Evolutionary conservation across 2,888 invertebrate species (phyloP).

Genomic region (Ophion obscuratus): DNA sequence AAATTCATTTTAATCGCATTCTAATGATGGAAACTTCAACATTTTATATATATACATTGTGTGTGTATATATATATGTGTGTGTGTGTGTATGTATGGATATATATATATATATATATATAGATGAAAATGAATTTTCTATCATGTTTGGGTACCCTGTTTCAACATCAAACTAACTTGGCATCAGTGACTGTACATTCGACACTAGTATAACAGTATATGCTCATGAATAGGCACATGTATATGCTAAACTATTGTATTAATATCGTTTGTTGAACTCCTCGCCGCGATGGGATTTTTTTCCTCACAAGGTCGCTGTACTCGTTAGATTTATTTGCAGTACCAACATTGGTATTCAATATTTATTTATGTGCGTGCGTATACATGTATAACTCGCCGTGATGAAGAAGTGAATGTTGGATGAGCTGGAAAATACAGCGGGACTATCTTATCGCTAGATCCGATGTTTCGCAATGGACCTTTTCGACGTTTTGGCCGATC

Average conservation of each 20-base stretch:
- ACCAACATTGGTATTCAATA: too few species aligned
- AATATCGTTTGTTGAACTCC: slow-evolving; percentile 11
- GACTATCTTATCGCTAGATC: slow-evolving; percentile 56
- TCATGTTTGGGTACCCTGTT: too few species aligned
- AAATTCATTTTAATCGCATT: too few species aligned
- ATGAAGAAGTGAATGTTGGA: slow-evolving; percentile 21
- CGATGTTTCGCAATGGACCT: slow-evolving; percentile 57
- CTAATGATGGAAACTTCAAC: slow-evolving; percentile 13
- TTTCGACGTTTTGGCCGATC: slow-evolving; percentile 39
- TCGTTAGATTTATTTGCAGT: neutral
- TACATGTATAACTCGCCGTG: neutral
- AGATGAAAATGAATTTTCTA: too few species aligned
- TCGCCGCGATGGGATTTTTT: slow-evolving; percentile 11
- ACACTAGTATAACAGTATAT: slow-evolving; percentile 2
- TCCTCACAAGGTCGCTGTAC: neutral
- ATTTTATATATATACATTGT: too few species aligned
- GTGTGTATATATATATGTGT: too few species aligned
- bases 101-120: too few species aligned
- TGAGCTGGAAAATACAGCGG: slow-evolving; percentile 37
- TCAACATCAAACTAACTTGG: too few species aligned
- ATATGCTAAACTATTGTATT: slow-evolving; percentile 41
- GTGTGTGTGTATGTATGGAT: too few species aligned
- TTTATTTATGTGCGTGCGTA: neutral
- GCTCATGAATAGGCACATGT: neutral
- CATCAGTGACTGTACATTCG: neutral